phyloP scores from a whole-genome alignment of 2,797 vertebrate species.

The Melanotaenia trifasciata region DNA sequence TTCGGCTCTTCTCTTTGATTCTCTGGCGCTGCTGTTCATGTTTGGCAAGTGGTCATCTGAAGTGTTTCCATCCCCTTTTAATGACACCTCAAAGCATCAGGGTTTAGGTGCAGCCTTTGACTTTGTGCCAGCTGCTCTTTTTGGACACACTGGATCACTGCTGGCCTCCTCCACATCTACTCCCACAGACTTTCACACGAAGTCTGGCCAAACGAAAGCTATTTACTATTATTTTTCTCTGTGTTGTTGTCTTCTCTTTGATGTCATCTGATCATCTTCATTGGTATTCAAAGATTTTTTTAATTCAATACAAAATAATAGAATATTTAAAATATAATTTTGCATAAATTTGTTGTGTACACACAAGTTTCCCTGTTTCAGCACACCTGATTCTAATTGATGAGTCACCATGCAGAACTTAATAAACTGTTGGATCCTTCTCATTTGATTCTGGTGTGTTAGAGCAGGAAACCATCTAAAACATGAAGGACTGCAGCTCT shows the following conservation, averaged over 20 bases:
- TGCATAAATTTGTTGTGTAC: background rate
- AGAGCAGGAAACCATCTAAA: background rate
- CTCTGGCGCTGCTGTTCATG: constrained; percentile 28
- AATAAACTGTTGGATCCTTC: no score
- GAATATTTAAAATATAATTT: background rate
- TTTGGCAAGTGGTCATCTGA: constrained; percentile 53
- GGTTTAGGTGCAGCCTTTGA: constrained; percentile 49
- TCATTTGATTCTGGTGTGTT: no score
- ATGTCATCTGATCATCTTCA: background rate
- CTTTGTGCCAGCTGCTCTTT: constrained; percentile 33
- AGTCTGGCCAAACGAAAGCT: background rate
- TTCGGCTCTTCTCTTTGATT: constrained; percentile 7
- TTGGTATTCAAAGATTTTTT: background rate
- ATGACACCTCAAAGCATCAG: constrained; percentile 48
- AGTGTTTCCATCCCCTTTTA: constrained; percentile 49
- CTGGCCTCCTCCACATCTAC: constrained; percentile 1
- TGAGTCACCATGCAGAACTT: no score
- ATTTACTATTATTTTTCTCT: background rate
- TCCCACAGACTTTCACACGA: constrained; percentile 13
- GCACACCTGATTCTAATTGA: no score
- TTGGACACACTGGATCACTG: constrained; percentile 30
- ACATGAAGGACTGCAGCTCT: no score
- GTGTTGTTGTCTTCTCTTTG: background rate
- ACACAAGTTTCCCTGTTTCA: no score
- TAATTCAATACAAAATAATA: background rate